Percentiles rank a stretch among this genome's conserved stretches.
These are phyloP conservation scores for Cheilosia impressa DNA, from an alignment of 2,888 invertebrate species.

Conservation along the genomic window DNA sequence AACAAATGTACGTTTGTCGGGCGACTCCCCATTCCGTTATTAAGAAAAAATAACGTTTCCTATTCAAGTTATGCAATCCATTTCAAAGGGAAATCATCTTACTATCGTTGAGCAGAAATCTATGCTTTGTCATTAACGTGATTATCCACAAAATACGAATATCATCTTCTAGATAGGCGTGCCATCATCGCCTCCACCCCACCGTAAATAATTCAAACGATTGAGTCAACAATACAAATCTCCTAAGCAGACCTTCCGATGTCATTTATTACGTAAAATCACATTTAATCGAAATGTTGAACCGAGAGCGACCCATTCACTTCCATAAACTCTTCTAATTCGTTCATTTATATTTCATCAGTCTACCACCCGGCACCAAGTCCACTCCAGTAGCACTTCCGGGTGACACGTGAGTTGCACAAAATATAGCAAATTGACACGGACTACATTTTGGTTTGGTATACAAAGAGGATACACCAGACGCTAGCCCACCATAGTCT, in stretches of 20 bases:
- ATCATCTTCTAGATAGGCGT: conserved; percentile 27
- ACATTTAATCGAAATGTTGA: conserved; percentile 42
- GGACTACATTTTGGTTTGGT: neutral
- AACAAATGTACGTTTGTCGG: too few species aligned
- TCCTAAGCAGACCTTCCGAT: conserved; percentile 25
- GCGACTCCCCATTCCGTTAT: too few species aligned
- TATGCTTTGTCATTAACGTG: conserved; percentile 34
- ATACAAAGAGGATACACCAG: neutral
- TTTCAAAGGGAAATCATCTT: conserved; percentile 6
- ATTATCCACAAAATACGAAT: conserved; percentile 30
- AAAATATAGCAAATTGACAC: conserved; percentile 59
- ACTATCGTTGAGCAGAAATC: conserved; percentile 7
- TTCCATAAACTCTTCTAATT: conserved; percentile 19
- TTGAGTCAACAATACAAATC: conserved; percentile 39
- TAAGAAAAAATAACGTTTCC: too few species aligned
- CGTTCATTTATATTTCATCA: conserved; percentile 17
- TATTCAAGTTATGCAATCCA: neutral
- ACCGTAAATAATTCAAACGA: conserved; percentile 3
- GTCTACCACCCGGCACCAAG: neutral
- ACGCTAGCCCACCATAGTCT: neutral
- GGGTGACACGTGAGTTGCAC: conserved; percentile 60
- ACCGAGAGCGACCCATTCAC: conserved; percentile 2
- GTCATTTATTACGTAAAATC: conserved; percentile 59
- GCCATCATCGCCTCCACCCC: conserved; percentile 3
- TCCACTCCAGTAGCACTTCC: conserved; percentile 32